Conservation (phyloP, 2,797 vertebrate species). For the Picus viridis region DNA sequence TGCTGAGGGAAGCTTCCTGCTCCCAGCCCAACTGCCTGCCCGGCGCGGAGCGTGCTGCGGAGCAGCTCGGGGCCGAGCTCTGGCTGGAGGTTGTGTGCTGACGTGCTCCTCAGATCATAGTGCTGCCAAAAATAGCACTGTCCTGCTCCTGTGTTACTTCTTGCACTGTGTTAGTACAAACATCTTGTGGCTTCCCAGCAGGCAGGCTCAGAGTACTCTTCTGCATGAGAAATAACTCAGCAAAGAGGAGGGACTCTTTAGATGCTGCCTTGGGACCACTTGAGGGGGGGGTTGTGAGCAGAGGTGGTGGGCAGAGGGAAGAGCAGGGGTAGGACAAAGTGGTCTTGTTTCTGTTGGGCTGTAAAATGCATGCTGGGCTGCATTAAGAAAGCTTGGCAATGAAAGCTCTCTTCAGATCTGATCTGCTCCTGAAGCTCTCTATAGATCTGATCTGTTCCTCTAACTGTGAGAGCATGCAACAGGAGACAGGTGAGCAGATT, state of each 20-base stretch:
- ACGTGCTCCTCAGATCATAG: neutral
- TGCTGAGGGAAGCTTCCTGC: neutral
- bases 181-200: neutral
- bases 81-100: slow-evolving; percentile 24
- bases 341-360: neutral
- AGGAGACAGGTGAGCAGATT: neutral
- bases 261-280: neutral
- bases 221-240: neutral
- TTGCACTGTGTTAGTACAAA: slow-evolving; percentile 24
- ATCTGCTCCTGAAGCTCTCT: neutral
- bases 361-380: neutral
- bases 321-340: neutral
- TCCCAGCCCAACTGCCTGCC: neutral
- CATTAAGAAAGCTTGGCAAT: neutral
- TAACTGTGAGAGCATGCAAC: neutral
- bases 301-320: neutral
- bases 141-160: slow-evolving; percentile 41
- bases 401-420: neutral
- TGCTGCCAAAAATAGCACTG: slow-evolving; percentile 51
- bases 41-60: neutral
- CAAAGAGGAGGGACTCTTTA: neutral
- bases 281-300: neutral
- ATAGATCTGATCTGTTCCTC: neutral
- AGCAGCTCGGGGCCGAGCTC: neutral
- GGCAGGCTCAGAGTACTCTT: neutral